Evolutionary conservation across 2,113 vertebrate species (phyloP), one percentile per base, ranked within the genome.

Genomic region (Reinhardtius hippoglossoides): DNA sequence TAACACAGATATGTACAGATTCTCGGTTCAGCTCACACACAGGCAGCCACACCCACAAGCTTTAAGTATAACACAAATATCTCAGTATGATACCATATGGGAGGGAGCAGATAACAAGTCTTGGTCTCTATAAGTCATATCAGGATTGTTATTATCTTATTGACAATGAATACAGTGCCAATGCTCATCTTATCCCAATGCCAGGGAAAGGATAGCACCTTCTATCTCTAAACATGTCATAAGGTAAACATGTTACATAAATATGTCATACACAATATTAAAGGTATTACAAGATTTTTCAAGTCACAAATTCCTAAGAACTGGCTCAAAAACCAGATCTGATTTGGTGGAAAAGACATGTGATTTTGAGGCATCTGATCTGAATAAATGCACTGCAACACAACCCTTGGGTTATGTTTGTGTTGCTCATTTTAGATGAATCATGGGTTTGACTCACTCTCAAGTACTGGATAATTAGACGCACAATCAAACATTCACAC

Each of bases 401-500:
- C 23, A 64, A 71, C 27, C 37, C 77, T 68, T 14, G 12, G 27
- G 12, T 48, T 35, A 9, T 66, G 23, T 60, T 48, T 35, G 6
- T 66, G 23, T 55, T 74, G 48, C 8, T 14, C 13, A 27, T 21
- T 46, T 85, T 31, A n/a, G 21, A 73, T 31, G 61, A 74, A 57
- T 71, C 16, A 50, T 23, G 20, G n/a, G 2, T 67, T 65, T 75
- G 61, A 77, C 27, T 78, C 62, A 18, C 60, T 56, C 46, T 46
- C 20, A 59, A 60, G 40, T 37, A 60, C 10, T 50, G 15, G 0
- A 62, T 56, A 79, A 73, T 64, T 24, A 66, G 54, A 68, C 23
- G 0, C 24, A 66, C 59, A 66, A 79, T 73, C 54, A 81, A 64
- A 78, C 58, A 67, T 26, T 71, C 35, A 58, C 67, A 44, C 62